phyloP scores from a whole-genome alignment of 2,888 invertebrate genomes.

The Caenorhabditis virilis region DNA sequence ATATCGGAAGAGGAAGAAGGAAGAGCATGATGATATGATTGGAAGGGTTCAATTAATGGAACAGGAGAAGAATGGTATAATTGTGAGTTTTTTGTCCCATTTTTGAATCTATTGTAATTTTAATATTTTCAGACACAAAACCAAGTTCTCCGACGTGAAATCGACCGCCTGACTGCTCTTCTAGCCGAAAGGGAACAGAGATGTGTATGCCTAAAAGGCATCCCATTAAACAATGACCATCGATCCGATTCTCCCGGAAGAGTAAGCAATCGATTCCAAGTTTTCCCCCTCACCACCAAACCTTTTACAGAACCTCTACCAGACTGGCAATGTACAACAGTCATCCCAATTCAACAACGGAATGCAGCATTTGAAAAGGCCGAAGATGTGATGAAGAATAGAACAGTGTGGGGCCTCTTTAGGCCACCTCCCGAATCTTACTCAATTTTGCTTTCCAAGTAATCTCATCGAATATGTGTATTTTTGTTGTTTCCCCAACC shows the following conservation, averaged over 20 bases:
- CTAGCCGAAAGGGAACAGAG: constrained; percentile 57
- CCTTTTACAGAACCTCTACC: too few species aligned
- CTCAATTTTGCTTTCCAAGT: not conserved
- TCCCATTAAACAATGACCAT: constrained; percentile 21
- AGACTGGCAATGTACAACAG: too few species aligned
- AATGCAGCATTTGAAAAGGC: constrained; percentile 40
- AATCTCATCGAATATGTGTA: constrained; percentile 8
- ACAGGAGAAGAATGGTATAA: constrained; percentile 52
- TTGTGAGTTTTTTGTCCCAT: too few species aligned
- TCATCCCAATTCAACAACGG: too few species aligned
- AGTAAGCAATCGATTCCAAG: too few species aligned
- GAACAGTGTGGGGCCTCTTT: not conserved
- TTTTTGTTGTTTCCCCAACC: not conserved
- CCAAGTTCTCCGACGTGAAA: constrained; percentile 61
- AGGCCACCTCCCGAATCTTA: too few species aligned
- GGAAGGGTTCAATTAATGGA: constrained; percentile 61
- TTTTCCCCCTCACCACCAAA: too few species aligned
- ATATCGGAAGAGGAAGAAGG: constrained; percentile 68
- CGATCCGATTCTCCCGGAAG: constrained; percentile 1
- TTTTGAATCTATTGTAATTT: too few species aligned
- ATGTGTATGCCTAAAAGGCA: constrained; percentile 59
- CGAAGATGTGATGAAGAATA: constrained; percentile 27
- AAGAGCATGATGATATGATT: constrained; percentile 67
- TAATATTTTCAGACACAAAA: constrained; percentile 61
- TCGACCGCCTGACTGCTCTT: constrained; percentile 61